Conservation (phyloP, 2,888 invertebrate genomes). For the Pharmacophagus antenor region DNA sequence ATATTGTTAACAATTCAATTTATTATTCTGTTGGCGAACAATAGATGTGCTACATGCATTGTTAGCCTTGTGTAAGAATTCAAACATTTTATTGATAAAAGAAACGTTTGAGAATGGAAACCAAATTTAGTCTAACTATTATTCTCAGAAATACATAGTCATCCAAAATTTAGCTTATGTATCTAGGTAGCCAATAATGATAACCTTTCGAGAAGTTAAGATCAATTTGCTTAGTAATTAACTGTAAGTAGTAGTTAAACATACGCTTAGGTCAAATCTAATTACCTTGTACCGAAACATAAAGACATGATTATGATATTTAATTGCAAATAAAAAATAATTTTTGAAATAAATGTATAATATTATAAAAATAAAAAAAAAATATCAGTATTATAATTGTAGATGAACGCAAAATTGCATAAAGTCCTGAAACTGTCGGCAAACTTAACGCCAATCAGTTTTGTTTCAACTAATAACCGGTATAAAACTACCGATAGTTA, state of each 20-base stretch:
- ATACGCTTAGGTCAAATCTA: background rate
- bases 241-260: background rate
- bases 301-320: background rate
- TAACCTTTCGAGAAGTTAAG: background rate
- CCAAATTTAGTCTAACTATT: background rate
- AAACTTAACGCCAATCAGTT: conserved; percentile 28
- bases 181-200: background rate
- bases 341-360: background rate
- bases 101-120: background rate
- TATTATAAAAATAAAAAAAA: too few species aligned
- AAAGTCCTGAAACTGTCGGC: conserved; percentile 5
- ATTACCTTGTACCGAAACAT: background rate
- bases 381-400: too few species aligned
- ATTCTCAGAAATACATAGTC: background rate
- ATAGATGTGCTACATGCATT: background rate
- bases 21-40: background rate
- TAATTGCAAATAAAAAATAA: background rate
- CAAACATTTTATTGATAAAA: background rate
- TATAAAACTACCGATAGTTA: conserved; percentile 32
- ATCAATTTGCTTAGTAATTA: background rate
- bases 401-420: background rate
- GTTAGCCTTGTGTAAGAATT: background rate
- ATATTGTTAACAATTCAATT: background rate
- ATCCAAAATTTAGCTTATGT: background rate
- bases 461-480: conserved; percentile 29